phyloP scores from a whole-genome alignment of 2,888 invertebrate genomes.

The Nymphalis c-album region DNA sequence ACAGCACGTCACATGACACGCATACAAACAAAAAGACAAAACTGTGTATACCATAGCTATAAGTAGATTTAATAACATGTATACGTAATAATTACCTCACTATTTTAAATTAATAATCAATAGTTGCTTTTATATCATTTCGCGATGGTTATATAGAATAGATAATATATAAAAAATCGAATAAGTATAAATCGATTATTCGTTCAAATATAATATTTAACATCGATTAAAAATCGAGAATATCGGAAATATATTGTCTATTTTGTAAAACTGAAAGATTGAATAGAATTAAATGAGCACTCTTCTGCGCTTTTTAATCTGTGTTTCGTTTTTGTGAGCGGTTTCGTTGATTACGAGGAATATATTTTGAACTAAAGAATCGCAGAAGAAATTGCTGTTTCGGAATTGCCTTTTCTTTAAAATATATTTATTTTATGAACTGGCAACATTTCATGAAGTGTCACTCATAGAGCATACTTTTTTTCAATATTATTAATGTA shows the following conservation, averaged over 20 bases:
- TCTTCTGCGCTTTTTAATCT: constrained; percentile 14
- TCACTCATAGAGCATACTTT: no score
- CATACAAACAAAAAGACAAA: constrained; percentile 52
- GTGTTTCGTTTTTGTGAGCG: not conserved
- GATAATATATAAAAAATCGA: constrained; percentile 7
- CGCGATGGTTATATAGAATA: not conserved
- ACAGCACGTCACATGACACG: constrained; percentile 28
- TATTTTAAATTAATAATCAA: constrained; percentile 58
- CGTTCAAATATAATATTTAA: not conserved
- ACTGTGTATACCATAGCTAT: constrained; percentile 65
- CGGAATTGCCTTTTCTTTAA: constrained; percentile 9
- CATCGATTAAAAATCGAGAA: not conserved
- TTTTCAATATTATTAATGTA: no score
- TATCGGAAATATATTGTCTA: constrained; percentile 2
- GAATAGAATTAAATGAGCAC: constrained; percentile 4
- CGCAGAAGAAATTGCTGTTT: constrained; percentile 12
- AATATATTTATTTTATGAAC: constrained; percentile 10
- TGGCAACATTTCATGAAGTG: constrained; percentile 29
- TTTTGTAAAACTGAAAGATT: not conserved
- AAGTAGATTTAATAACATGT: constrained; percentile 72
- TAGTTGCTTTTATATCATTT: constrained; percentile 32
- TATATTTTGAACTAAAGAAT: not conserved
- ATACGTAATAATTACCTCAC: constrained; percentile 85
- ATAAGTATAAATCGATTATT: constrained; percentile 2
- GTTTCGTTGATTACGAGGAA: not conserved